These are phyloP conservation scores for Homarus americanus DNA, from an alignment of 1,140 invertebrate genomes.

Conservation along the genomic window DNA sequence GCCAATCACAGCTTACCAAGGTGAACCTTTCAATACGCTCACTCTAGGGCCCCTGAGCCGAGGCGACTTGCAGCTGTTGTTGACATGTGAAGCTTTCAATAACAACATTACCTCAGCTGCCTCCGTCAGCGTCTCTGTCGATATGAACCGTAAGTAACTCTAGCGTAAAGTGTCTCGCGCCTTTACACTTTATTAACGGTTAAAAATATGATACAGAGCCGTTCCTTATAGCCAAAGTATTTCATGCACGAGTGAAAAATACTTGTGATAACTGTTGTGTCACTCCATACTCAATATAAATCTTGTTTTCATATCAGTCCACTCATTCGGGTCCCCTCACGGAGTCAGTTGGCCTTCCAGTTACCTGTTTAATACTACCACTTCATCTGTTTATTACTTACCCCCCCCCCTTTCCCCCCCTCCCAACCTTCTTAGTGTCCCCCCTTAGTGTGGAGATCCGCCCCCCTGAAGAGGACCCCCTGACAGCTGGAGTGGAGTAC, in stretches of 20 bases:
- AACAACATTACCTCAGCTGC: not conserved
- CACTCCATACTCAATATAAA: too few relatives aligned
- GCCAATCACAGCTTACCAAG: too few relatives aligned
- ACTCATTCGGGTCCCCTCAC: not conserved
- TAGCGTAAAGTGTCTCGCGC: not conserved
- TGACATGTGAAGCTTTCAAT: not conserved
- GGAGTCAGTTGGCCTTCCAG: too few relatives aligned
- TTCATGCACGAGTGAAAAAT: too few relatives aligned
- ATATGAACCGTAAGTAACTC: not conserved
- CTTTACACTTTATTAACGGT: too few relatives aligned
- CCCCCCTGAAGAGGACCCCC: slow-evolving; percentile 78
- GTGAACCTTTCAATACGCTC: not conserved
- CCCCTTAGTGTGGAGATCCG: slow-evolving; percentile 29
- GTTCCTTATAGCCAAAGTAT: not conserved
- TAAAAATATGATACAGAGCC: not conserved
- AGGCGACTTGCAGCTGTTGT: not conserved
- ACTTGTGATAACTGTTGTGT: not conserved
- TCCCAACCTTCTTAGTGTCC: slow-evolving; percentile 23
- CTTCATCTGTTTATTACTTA: not conserved
- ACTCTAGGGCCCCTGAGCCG: not conserved
- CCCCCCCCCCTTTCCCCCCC: not conserved
- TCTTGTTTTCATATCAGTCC: too few relatives aligned
- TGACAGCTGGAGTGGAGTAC: slow-evolving; percentile 87
- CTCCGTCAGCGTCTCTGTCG: not conserved
- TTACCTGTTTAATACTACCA: not conserved